These are phyloP conservation scores for Todus mexicanus DNA, from an alignment of 2,797 vertebrate genomes.

Conservation along the genomic window DNA sequence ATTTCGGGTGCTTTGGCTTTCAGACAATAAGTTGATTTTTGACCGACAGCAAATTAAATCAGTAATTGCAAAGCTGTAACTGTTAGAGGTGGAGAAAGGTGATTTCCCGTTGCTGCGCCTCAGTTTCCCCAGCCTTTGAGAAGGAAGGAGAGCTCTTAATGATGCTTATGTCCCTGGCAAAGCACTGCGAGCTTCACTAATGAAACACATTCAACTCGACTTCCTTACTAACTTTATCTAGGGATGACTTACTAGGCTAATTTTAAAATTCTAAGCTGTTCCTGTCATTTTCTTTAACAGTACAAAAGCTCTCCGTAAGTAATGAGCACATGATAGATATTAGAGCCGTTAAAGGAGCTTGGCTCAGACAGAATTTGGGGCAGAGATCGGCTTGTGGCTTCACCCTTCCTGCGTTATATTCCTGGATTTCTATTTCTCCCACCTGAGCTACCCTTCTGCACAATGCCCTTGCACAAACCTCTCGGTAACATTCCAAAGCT, in stretches of 20 bases:
- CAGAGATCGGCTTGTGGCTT: neutral
- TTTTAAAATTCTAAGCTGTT: neutral
- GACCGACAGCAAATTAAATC: neutral
- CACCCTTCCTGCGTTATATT: neutral
- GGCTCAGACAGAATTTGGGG: neutral
- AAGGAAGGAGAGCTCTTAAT: neutral
- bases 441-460: neutral
- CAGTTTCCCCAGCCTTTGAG: neutral
- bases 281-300: neutral
- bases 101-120: neutral
- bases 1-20: neutral
- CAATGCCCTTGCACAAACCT: neutral
- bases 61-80: neutral
- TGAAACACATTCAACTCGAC: neutral
- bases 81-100: neutral
- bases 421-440: neutral
- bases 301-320: neutral
- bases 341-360: neutral
- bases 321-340: neutral
- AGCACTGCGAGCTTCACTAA: neutral
- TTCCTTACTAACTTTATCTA: neutral
- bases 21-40: neutral
- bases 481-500: fast-evolving
- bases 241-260: neutral
- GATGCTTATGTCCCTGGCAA: neutral